These are phyloP conservation scores for Cynopterus brachyotis DNA, from an alignment of 2,113 vertebrate genomes.

Conservation along the genomic window DNA sequence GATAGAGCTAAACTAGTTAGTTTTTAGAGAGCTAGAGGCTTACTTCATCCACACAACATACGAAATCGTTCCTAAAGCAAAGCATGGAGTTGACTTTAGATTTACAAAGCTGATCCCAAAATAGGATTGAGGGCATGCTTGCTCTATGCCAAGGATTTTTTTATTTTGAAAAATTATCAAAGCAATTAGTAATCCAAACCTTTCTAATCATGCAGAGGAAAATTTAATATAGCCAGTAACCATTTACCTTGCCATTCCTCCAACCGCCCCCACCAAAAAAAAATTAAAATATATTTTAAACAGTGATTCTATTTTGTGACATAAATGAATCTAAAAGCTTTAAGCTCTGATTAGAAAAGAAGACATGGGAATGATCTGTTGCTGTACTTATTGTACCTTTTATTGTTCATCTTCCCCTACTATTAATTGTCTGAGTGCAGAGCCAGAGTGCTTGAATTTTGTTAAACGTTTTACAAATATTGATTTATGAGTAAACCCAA, in stretches of 20 bases:
- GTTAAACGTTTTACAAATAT: background rate
- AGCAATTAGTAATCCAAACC: background rate
- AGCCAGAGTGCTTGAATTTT: background rate
- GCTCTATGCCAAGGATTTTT: background rate
- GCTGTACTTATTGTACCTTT: background rate
- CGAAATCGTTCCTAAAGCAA: background rate
- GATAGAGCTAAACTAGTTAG: background rate
- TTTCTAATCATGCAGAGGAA: background rate
- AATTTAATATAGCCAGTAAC: background rate
- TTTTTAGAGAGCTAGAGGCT: background rate
- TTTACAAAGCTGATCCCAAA: background rate
- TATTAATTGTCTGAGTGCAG: background rate
- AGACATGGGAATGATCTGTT: background rate
- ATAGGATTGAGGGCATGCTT: background rate
- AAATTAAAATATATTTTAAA: conserved; percentile 14
- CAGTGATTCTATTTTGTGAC: background rate
- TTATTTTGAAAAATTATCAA: background rate
- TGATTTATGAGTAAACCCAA: background rate
- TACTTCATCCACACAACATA: background rate
- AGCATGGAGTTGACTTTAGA: background rate
- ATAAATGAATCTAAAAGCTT: background rate
- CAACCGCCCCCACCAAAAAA: background rate
- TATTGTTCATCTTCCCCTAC: background rate
- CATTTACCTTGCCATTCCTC: background rate
- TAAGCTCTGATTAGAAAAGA: background rate